Base-by-base conservation (phyloP, 1,140 invertebrate genomes). In the Medauroidea extradentata region DNA sequence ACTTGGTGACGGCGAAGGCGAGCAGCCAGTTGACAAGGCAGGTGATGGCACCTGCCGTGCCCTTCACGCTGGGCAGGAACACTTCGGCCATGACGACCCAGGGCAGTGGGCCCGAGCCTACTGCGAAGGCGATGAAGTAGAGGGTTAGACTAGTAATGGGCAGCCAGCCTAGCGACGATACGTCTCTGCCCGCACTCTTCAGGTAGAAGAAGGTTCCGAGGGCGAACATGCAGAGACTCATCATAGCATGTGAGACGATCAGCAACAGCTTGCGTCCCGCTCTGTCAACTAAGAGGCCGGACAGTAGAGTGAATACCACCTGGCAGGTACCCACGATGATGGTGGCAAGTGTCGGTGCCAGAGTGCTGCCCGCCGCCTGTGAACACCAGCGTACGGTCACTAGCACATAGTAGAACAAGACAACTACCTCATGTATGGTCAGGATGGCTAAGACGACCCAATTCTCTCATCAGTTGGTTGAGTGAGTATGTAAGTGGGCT, bases 211-310 rank as follows among this genome's bases (percentile, higher is more conserved):
- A 94, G 1, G 80, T 71, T 8, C 90, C 91, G 0, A 95, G 75
- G 0, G 80, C 70, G n/a, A 80, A 75, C 8, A 94, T 74, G 1
- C 86, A 90, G 4, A 90, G 25, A 18, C 84, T 81, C 90, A 94
- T 94, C 4, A 84, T 75, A 1, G 82, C 73, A 42, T 83, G 85
- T 42, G 92, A 94, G 54, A 91, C 84, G 69, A 92, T 90, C 0
- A 96, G 74, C 0, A 96, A 73, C 4, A 93, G 83, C 76, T 94
- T 94, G 39, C 93, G 82, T 4, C 92, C 92, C 0, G 91, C 75
- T 53, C 83, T 83, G 72, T 95, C 93, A 50, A 96, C 93, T 13
- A 95, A 70, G 1, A 83, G 69, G 0, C 89, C 91, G 7, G 92
- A 90, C 1, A 93, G 80, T 67, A 96, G 88, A 2, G 89, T 78